Evolutionary conservation across 2,888 invertebrate species (phyloP).

Genomic region (Omphaloscelis lunosa): DNA sequence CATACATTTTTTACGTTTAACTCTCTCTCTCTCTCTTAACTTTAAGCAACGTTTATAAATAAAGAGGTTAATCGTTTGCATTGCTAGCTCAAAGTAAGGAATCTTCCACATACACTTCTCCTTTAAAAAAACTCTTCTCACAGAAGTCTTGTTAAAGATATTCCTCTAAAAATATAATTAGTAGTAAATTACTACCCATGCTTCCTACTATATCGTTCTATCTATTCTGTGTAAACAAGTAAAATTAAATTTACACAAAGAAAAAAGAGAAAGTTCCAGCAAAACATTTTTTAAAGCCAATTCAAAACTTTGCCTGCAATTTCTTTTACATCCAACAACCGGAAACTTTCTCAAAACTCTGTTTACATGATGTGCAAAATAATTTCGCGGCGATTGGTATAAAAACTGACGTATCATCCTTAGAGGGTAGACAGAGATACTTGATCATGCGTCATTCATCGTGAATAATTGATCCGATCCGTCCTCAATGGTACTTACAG

Average conservation of each 20-base stretch:
- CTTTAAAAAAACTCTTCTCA: neutral
- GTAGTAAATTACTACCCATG: neutral
- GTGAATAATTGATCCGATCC: conserved; percentile 58
- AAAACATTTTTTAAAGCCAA: conserved; percentile 33
- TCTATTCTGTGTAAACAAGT: conserved; percentile 5
- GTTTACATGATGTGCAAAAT: conserved; percentile 43
- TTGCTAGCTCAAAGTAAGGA: neutral
- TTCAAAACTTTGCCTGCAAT: conserved; percentile 28
- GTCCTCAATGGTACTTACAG: conserved; percentile 21
- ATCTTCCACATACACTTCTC: no score
- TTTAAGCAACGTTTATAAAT: neutral
- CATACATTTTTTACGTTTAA: neutral
- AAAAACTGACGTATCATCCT: conserved; percentile 27
- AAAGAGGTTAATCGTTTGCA: neutral
- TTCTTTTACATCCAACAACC: conserved; percentile 30
- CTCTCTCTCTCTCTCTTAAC: no score
- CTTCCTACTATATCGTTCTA: neutral
- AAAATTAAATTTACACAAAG: conserved; percentile 15
- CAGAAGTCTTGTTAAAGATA: neutral
- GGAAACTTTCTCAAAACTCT: conserved; percentile 30
- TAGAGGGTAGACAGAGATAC: conserved; percentile 37
- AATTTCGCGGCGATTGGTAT: conserved; percentile 9
- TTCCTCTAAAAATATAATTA: neutral
- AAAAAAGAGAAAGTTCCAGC: neutral
- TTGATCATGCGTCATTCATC: conserved; percentile 62